Percentiles rank a stretch among this genome's conserved stretches.
phyloP scores from a whole-genome alignment of 2,113 vertebrate genomes.

The Triplophysa dalaica region DNA sequence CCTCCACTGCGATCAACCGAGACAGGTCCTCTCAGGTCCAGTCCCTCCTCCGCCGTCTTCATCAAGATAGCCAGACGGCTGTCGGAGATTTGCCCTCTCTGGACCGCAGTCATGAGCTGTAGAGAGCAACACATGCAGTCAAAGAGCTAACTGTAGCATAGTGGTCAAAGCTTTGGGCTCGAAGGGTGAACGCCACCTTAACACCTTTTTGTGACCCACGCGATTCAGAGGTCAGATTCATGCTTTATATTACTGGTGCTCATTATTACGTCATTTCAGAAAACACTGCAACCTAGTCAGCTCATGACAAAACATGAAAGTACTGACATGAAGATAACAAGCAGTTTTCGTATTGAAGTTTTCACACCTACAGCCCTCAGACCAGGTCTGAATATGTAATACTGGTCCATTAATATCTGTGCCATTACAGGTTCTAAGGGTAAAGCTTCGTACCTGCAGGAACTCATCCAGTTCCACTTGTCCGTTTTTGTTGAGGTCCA shows the following conservation, averaged over 20 bases:
- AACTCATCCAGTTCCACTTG: constrained; percentile 95
- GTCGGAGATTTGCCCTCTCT: constrained; percentile 90
- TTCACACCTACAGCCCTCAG: constrained; percentile 49
- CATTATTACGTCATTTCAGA: constrained; percentile 18
- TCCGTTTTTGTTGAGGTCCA: constrained; percentile 98
- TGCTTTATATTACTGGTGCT: no score
- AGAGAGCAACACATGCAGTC: constrained; percentile 3
- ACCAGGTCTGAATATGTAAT: not conserved
- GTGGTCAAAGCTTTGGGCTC: not conserved
- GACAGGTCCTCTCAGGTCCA: constrained; percentile 79
- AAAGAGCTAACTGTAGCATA: not conserved
- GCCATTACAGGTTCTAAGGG: not conserved
- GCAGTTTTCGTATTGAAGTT: constrained; percentile 19
- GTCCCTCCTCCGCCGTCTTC: constrained; percentile 90
- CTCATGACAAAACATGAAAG: constrained; percentile 19
- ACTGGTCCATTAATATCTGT: constrained; percentile 10
- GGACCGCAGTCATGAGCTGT: constrained; percentile 95
- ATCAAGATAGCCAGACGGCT: constrained; percentile 92
- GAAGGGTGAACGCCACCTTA: constrained; percentile 13
- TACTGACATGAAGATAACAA: constrained; percentile 27
- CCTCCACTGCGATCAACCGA: constrained; percentile 93
- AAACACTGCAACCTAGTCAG: constrained; percentile 36
- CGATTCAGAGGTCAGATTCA: no score
- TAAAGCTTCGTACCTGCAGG: constrained; percentile 77
- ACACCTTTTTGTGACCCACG: not conserved